Evolutionary conservation across 2,888 invertebrate genomes (phyloP).

Genomic region (Busseola fusca): DNA sequence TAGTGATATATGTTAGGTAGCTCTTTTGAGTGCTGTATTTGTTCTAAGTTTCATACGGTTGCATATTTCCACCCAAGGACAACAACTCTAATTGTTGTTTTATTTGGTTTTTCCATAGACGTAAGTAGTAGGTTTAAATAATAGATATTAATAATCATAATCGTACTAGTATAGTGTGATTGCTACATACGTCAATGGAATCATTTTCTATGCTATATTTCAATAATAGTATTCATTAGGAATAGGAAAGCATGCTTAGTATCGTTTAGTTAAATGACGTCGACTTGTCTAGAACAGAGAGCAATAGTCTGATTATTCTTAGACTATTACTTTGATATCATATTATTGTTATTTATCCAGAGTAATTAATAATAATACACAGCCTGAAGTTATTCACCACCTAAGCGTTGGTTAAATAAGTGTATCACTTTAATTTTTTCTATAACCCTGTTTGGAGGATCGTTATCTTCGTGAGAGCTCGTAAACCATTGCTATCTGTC

Average conservation of each 20-base stretch:
- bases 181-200: slow-evolving; percentile 36
- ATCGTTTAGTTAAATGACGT: background rate
- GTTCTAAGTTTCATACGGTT: slow-evolving; percentile 29
- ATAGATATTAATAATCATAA: slow-evolving; percentile 53
- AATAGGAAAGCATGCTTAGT: slow-evolving; percentile 5
- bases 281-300: slow-evolving; percentile 6
- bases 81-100: slow-evolving; percentile 51
- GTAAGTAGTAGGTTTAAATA: slow-evolving; percentile 57
- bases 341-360: background rate
- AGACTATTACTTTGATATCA: background rate
- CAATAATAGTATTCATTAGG: slow-evolving; percentile 6
- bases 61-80: slow-evolving; percentile 51
- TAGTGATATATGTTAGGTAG: slow-evolving; percentile 36
- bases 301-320: background rate
- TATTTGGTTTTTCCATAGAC: slow-evolving; percentile 62
- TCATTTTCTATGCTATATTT: slow-evolving; percentile 31
- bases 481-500: slow-evolving; percentile 55
- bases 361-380: background rate
- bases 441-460: slow-evolving; percentile 23
- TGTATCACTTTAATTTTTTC: slow-evolving; percentile 29
- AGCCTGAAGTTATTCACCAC: background rate
- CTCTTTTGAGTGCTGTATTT: slow-evolving; percentile 37
- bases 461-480: slow-evolving; percentile 51
- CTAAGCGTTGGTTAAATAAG: slow-evolving; percentile 21
- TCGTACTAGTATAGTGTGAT: slow-evolving; percentile 28